phyloP scores from a whole-genome alignment of 2,113 vertebrate species.

The Phrynocephalus versicolor region DNA sequence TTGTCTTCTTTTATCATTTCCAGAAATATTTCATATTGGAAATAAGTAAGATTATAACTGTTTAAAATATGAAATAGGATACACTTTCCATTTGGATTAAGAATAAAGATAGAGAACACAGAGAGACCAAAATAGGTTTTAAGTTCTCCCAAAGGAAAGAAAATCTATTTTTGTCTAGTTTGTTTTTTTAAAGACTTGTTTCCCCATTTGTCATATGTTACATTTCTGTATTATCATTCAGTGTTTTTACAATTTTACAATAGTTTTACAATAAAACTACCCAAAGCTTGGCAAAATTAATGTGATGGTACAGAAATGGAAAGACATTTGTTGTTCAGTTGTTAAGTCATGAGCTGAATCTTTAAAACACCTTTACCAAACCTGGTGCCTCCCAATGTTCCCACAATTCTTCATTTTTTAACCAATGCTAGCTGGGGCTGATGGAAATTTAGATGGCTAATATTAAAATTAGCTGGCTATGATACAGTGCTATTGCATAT shows the following conservation, averaged over 20 bases:
- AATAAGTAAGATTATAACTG: constrained; percentile 44
- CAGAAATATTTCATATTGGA: constrained; percentile 28
- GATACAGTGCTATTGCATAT: neutral
- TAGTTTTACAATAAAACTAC: neutral
- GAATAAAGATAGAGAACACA: constrained; percentile 35
- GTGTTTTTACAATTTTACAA: neutral
- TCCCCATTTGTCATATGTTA: constrained; percentile 39
- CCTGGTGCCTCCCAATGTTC: too few species aligned
- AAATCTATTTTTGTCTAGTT: constrained; percentile 26
- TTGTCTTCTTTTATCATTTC: constrained; percentile 41
- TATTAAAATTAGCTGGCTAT: neutral
- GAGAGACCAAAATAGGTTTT: constrained; percentile 51
- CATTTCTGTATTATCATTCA: neutral
- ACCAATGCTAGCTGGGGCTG: too few species aligned
- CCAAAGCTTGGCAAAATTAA: too few species aligned
- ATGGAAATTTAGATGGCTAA: too few species aligned
- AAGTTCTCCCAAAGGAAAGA: constrained; percentile 44
- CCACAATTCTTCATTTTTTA: too few species aligned
- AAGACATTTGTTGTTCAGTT: too few species aligned
- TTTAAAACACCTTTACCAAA: too few species aligned
- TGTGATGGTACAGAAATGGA: too few species aligned
- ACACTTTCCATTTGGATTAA: constrained; percentile 56
- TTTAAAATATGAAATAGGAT: constrained; percentile 42
- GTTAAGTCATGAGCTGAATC: too few species aligned
- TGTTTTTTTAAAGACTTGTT: constrained; percentile 21